phyloP scores from a whole-genome alignment of 92 coral and sea anemone species.

The Anthopleura xanthogrammica region DNA sequence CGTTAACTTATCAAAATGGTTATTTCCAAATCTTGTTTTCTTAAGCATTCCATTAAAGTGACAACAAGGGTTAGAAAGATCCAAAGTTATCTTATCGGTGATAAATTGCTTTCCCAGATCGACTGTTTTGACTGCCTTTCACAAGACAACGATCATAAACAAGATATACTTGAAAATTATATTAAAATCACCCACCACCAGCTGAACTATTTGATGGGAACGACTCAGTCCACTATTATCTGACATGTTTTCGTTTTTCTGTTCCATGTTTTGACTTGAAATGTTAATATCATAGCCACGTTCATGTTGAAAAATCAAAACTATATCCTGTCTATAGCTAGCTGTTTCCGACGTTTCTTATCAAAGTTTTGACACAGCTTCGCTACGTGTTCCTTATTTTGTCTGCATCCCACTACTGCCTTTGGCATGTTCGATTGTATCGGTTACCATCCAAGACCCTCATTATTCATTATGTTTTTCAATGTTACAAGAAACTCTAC shows the following conservation, averaged over 20 bases:
- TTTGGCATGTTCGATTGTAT: slow-evolving; percentile 14
- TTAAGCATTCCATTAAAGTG: slow-evolving; percentile 15
- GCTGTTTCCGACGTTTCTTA: slow-evolving; percentile 32
- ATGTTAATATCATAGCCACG: slow-evolving; percentile 9
- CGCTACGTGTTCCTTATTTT: slow-evolving; percentile 13
- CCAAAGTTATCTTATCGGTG: slow-evolving; percentile 15
- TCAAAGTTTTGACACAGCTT: slow-evolving; percentile 18
- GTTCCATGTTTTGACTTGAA: slow-evolving; percentile 19
- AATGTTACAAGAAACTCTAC: neutral
- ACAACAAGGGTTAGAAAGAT: slow-evolving; percentile 3
- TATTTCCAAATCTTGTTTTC: slow-evolving; percentile 8
- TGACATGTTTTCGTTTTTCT: slow-evolving; percentile 6
- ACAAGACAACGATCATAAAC: neutral
- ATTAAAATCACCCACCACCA: neutral
- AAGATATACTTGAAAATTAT: neutral
- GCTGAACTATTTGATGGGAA: slow-evolving; percentile 3
- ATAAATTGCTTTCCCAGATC: slow-evolving; percentile 16
- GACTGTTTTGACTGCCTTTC: slow-evolving; percentile 8
- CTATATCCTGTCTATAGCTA: slow-evolving; percentile 27
- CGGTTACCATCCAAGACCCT: slow-evolving; percentile 17
- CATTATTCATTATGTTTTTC: neutral
- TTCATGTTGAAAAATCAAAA: slow-evolving; percentile 4
- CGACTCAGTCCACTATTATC: neutral
- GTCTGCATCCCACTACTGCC: slow-evolving; percentile 9
- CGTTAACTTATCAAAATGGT: slow-evolving; percentile 1